Evolutionary conservation across 2,113 vertebrate genomes (phyloP).

Genomic region (Osmerus mordax): DNA sequence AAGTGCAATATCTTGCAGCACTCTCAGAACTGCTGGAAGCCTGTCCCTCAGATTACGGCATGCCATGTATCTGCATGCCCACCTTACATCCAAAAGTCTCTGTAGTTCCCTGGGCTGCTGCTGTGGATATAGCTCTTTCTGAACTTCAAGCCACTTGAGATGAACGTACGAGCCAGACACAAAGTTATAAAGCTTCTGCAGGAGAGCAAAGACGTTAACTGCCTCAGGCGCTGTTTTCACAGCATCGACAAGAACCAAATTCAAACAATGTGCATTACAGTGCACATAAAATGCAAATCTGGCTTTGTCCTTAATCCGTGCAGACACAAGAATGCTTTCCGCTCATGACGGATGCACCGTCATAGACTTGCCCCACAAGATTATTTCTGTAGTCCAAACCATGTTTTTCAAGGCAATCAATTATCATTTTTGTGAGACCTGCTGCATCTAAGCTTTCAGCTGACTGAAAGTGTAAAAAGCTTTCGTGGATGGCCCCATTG

Average conservation of each 20-base stretch:
- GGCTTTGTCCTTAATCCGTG: not conserved
- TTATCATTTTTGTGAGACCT: slow-evolving; percentile 17
- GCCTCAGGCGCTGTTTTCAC: slow-evolving; percentile 10
- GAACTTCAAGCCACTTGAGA: too few relatives aligned
- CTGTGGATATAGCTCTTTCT: too few relatives aligned
- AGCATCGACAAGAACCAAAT: slow-evolving; percentile 14
- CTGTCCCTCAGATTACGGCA: slow-evolving; percentile 16
- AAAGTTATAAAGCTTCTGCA: too few relatives aligned
- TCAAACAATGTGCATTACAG: slow-evolving; percentile 7
- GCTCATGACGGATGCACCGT: too few relatives aligned
- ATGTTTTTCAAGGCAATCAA: not conserved
- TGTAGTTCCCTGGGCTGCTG: too few relatives aligned
- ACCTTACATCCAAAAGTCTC: not conserved
- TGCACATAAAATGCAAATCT: slow-evolving; percentile 4
- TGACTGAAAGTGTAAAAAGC: slow-evolving; percentile 20
- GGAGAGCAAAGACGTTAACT: not conserved
- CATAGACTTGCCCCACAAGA: too few relatives aligned
- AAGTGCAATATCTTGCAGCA: slow-evolving; percentile 11
- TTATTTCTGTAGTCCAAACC: too few relatives aligned
- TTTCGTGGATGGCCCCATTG: not conserved
- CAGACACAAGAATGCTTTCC: slow-evolving; percentile 12
- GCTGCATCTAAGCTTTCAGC: slow-evolving; percentile 19
- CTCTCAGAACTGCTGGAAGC: slow-evolving; percentile 20
- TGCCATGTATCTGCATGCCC: slow-evolving; percentile 4
- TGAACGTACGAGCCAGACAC: too few relatives aligned